Conservation (phyloP, 2,113 vertebrate species). For the Seriola dumerili region DNA sequence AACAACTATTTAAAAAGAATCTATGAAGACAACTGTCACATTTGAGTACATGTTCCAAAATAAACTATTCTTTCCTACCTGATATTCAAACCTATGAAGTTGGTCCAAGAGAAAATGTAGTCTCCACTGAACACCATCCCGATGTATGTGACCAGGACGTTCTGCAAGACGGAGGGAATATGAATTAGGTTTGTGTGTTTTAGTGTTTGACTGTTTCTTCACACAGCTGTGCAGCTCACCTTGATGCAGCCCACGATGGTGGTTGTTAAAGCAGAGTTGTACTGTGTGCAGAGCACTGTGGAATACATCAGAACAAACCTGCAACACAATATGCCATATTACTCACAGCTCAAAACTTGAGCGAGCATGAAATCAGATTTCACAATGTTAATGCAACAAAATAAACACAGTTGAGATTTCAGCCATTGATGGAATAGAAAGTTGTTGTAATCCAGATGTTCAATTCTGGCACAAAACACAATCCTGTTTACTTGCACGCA, state of each 20-base stretch:
- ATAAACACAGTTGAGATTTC: not conserved
- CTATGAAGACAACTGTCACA: not conserved
- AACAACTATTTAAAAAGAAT: not conserved
- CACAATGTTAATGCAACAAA: not conserved
- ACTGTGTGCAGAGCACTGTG: constrained; percentile 97
- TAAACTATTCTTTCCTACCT: constrained; percentile 83
- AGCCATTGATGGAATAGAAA: not conserved
- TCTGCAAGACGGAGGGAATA: constrained; percentile 82
- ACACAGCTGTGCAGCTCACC: constrained; percentile 74
- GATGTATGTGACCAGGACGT: constrained; percentile 98
- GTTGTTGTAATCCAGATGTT: not conserved
- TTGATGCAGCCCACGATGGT: constrained; percentile 98
- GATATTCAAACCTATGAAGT: constrained; percentile 98
- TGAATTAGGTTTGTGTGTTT: not conserved
- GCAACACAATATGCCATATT: not conserved
- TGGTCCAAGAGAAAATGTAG: constrained; percentile 98
- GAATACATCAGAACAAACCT: constrained; percentile 98
- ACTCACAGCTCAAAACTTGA: not conserved
- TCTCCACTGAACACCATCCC: constrained; percentile 99
- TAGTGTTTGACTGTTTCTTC: not conserved
- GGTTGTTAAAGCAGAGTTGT: constrained; percentile 97
- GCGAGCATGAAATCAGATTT: constrained; percentile 13
- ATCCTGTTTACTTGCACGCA: not conserved
- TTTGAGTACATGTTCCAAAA: not conserved
- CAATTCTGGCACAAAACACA: not conserved